Evolutionary conservation across 92 coral and sea anemone genomes (phyloP), one percentile per base, ranked within the genome.

Genomic region (Heteractis magnifica): DNA sequence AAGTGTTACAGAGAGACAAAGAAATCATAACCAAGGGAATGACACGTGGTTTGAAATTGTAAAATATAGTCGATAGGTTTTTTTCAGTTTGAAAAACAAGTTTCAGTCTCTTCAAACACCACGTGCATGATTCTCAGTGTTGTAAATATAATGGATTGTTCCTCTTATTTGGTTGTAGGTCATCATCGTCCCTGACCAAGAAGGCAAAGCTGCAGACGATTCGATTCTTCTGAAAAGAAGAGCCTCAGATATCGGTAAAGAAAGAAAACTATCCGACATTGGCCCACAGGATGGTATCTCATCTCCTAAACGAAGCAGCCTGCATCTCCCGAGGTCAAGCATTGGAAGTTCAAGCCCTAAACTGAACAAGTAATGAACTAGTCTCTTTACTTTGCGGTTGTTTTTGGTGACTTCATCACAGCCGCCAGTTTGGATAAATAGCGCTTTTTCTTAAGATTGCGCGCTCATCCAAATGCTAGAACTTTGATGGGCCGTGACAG

Each of bases 271-370:
- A 41, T 85, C 88, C 11, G 88, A 85, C 14, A 53, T 68, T 19
- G 88, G 88, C 1, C 81, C 88, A 14, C 73, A 65, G 6, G 88
- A 85, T 18, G 62, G 49, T 52, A 76, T 72, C 8, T 79, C 81
- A 5, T 85, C 88, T 34, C 82, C 88, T 49, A 85, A 85, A 62
- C 78, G 88, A 56, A 85, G 88, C 56, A 85, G 88, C 78, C 70
- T 85, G 50, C 81, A 85, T 34, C 83, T 85, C 4, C 88, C 88
- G 14, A 79, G 81, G 65, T 77, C 88, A 3, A 85, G 88, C 51
- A 19, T 85, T 19, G 88, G 88, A 8, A 85, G 83, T 79, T 65
- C 83, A 52, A 85, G 88, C 76, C 88, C 88, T 4, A 85, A 79
- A 65, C 88, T 78, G 26, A 56, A 52, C 77, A 85, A 79, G 88